These are phyloP conservation scores for Halcyon senegalensis DNA, from an alignment of 2,113 vertebrate genomes.

Conservation along the genomic window DNA sequence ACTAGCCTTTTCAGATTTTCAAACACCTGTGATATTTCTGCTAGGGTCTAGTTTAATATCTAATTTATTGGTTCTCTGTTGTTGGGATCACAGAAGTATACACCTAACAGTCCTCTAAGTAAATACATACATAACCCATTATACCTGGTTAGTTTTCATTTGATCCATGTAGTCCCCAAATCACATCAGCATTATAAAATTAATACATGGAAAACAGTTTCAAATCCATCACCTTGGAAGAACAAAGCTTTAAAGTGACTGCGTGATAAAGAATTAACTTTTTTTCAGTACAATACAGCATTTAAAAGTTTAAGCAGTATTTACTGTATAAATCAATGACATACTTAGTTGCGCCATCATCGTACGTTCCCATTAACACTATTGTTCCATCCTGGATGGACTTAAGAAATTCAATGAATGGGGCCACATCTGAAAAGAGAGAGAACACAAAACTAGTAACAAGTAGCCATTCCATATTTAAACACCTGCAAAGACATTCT, in stretches of 20 bases:
- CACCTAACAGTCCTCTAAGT: background rate
- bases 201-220: background rate
- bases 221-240: background rate
- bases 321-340: conserved; percentile 31
- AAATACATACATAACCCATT: background rate
- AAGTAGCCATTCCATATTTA: background rate
- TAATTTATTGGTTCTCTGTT: background rate
- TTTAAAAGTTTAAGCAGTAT: background rate
- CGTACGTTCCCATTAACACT: conserved; percentile 93
- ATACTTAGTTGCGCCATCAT: conserved; percentile 93
- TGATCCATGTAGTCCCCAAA: background rate
- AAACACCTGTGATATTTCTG: background rate
- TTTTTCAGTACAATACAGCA: background rate
- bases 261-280: background rate
- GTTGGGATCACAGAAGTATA: background rate
- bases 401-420: conserved; percentile 89
- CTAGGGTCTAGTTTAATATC: background rate
- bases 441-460: background rate
- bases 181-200: background rate
- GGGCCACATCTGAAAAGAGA: conserved; percentile 83
- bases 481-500: background rate
- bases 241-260: background rate
- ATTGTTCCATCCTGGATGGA: conserved; percentile 88
- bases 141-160: background rate
- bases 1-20: background rate